These are phyloP conservation scores for Spilarctia lutea DNA, from an alignment of 2,888 invertebrate species.

Conservation along the genomic window DNA sequence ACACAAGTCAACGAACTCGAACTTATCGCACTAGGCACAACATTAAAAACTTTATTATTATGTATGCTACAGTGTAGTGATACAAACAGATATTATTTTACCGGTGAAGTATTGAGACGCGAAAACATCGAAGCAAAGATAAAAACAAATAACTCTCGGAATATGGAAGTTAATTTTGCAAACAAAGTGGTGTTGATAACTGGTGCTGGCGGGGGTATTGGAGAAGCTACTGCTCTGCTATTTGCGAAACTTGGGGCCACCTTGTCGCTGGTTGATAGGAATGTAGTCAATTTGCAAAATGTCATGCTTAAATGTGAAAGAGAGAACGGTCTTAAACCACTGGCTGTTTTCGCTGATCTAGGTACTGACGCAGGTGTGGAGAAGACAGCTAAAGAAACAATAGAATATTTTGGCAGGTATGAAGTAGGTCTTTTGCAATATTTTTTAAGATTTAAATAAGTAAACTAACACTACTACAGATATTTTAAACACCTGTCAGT, in stretches of 20 bases:
- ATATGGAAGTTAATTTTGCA: conserved; percentile 37
- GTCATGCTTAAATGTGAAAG: conserved; percentile 50
- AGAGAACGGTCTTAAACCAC: conserved; percentile 43
- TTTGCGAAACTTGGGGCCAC: conserved; percentile 57
- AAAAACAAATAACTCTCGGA: background rate
- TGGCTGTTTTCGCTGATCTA: conserved; percentile 57
- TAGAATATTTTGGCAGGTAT: conserved; percentile 58
- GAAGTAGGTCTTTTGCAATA: background rate
- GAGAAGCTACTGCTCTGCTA: conserved; percentile 55
- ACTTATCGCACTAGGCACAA: background rate
- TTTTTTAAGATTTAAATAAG: background rate
- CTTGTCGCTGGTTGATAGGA: conserved; percentile 55
- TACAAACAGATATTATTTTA: background rate
- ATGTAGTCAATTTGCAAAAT: conserved; percentile 44
- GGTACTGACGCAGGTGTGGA: conserved; percentile 37
- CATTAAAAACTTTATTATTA: background rate
- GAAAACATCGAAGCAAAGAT: background rate
- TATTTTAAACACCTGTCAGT: too few relatives aligned
- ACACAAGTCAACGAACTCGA: background rate
- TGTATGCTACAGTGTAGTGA: background rate
- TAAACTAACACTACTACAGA: too few relatives aligned
- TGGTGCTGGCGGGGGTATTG: conserved; percentile 62
- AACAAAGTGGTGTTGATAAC: conserved; percentile 61
- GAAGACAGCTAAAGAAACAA: conserved; percentile 49
- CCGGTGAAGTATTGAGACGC: background rate